phyloP scores from a whole-genome alignment of 1,140 invertebrate genomes.

The Patella vulgata region DNA sequence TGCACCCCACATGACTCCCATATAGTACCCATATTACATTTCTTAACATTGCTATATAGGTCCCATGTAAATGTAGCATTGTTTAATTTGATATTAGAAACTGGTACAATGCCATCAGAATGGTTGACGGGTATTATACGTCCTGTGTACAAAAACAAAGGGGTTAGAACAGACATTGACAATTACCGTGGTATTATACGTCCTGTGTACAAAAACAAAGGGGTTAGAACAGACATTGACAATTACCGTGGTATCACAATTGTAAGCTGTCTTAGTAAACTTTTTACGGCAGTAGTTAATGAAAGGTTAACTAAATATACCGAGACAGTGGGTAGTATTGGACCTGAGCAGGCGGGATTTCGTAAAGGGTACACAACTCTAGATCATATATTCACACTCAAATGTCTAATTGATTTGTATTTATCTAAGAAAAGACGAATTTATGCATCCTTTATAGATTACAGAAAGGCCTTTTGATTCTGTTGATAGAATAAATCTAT shows the following conservation, averaged over 20 bases:
- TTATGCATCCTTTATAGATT: slow-evolving; percentile 29
- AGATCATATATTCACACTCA: slow-evolving; percentile 19
- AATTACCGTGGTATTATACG: slow-evolving; percentile 6
- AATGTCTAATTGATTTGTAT: slow-evolving; percentile 1
- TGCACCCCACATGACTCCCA: too few relatives aligned
- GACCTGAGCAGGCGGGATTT: slow-evolving; percentile 28
- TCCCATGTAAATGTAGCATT: too few relatives aligned
- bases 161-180: too few relatives aligned
- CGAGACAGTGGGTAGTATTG: slow-evolving; percentile 4
- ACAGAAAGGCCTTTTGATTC: slow-evolving; percentile 22
- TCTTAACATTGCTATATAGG: too few relatives aligned
- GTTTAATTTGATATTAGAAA: too few relatives aligned
- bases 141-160: too few relatives aligned
- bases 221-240: not conserved
- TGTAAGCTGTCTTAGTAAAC: slow-evolving; percentile 27
- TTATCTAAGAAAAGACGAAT: slow-evolving; percentile 8
- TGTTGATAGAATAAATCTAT: slow-evolving; percentile 17
- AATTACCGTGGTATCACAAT: slow-evolving; percentile 26
- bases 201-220: slow-evolving; percentile 31
- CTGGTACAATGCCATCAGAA: too few relatives aligned
- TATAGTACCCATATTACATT: too few relatives aligned
- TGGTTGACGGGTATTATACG: too few relatives aligned
- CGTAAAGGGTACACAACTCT: slow-evolving; percentile 9
- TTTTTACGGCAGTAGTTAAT: slow-evolving; percentile 26
- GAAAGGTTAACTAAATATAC: slow-evolving; percentile 12